Base-by-base conservation (phyloP, 1,140 invertebrate genomes). In the Plutomurus gul region DNA sequence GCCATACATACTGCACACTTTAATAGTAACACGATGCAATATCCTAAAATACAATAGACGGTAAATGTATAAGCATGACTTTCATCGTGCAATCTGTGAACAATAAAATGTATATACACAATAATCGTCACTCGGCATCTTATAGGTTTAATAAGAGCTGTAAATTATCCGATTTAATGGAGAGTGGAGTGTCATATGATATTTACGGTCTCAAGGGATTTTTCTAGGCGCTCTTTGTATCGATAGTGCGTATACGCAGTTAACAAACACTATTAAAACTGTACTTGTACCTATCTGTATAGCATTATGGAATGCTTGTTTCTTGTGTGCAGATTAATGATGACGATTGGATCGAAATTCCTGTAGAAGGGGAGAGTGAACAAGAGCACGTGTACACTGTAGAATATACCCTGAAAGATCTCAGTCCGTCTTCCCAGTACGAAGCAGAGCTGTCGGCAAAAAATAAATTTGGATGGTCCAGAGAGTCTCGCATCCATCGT, bases 361-460 rank as follows among this genome's bases (percentile, higher is more conserved):
- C 16, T 11, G 46, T 70, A 16, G 25, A 70, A 22, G 75, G 80
- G 20, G 71, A 75, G 10, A 40, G 37, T 20, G 22, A 20, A n/a
- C 39, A 76, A 27, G 71, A 51, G 8, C 25, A 65, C 27, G 71
- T 74, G 25, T 81, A 81, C 56, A 78, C 40, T 20, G 80, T 78
- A 5, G 27, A 37, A 27, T 27, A 81, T 43, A 81, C 40, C 6
- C 20, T 81, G 27, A 51, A 46, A 30, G 76, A 73, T 75, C 73
- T 81, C 27, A 74, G 43, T 72, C 71, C 80, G 27, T 80, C 75
- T 40, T 46, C 76, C 70, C 72, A 78, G 33, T 81, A 81, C 46
- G 71, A 81, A 73, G 72, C 72, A 18, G 71, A 73, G 25, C 65
- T 81, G n/a, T 16, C n/a, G 25, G 76, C 80, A 30, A 0, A 16